Percentiles rank a stretch among this genome's conserved stretches.
Conservation (phyloP, 2,113 vertebrate species). For the Dinomys branickii region DNA sequence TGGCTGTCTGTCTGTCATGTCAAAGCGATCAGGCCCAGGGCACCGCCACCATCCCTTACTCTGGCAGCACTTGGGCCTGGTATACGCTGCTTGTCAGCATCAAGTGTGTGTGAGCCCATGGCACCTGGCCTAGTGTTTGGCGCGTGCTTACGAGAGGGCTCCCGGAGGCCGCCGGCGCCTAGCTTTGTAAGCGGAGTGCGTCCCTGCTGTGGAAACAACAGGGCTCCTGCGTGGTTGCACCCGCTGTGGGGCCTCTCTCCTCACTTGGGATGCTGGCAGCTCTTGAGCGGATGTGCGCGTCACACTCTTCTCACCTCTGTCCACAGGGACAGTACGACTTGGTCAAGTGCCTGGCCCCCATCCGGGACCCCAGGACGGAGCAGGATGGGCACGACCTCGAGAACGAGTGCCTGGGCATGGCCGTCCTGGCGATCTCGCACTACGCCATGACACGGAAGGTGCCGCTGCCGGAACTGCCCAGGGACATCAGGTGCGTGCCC, state of each 20-base stretch:
- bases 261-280: neutral
- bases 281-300: neutral
- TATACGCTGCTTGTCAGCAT: neutral
- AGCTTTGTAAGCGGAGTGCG: neutral
- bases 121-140: too few relatives aligned
- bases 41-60: neutral
- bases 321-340: conserved; percentile 95
- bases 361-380: conserved; percentile 90
- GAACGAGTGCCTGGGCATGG: conserved; percentile 98
- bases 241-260: neutral
- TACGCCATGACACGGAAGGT: conserved; percentile 87
- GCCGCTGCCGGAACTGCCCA: conserved; percentile 87
- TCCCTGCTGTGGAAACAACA: neutral
- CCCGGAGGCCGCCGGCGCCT: neutral
- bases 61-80: neutral
- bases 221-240: neutral
- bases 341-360: conserved; percentile 91
- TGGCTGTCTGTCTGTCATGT: neutral
- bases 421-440: conserved; percentile 96
- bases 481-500: conserved; percentile 91
- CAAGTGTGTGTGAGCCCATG: neutral
- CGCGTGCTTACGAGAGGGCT: neutral
- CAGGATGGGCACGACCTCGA: conserved; percentile 95
- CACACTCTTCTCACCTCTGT: neutral
- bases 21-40: neutral